Percentiles rank a stretch among this genome's conserved stretches.
These are phyloP conservation scores for Monarcha castaneiventris DNA, from an alignment of 2,113 vertebrate species.

Conservation along the genomic window DNA sequence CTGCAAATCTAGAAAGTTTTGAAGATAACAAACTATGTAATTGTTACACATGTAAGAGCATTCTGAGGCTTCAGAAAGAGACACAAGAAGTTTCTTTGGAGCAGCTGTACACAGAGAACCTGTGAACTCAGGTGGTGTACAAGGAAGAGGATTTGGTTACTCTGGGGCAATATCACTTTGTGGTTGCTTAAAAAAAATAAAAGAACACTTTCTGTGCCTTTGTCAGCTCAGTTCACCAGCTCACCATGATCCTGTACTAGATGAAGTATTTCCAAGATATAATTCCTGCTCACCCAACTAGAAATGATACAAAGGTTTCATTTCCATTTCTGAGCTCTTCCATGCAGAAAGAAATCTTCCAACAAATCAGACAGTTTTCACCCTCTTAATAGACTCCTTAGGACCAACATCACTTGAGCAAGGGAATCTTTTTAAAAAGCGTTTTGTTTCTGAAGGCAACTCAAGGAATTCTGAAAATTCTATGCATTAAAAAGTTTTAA, in stretches of 20 bases:
- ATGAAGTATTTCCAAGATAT: background rate
- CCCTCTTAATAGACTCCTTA: background rate
- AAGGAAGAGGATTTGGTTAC: background rate
- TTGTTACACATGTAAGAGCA: background rate
- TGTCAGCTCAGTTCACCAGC: background rate
- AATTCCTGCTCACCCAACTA: background rate
- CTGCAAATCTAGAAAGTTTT: background rate
- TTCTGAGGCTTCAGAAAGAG: background rate
- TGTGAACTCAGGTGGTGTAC: background rate
- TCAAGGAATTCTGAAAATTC: background rate
- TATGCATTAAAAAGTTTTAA: background rate
- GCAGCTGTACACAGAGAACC: background rate
- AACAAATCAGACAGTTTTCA: background rate
- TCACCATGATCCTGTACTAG: background rate
- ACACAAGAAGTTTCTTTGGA: background rate
- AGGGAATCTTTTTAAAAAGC: background rate
- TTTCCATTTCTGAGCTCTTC: slow-evolving; percentile 13
- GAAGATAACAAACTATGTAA: background rate
- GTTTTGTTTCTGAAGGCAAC: background rate
- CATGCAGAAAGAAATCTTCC: background rate
- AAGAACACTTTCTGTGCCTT: background rate
- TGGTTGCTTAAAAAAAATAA: background rate
- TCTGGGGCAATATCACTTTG: background rate
- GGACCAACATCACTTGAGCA: background rate
- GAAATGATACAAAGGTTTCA: background rate